Base-by-base conservation (phyloP, 2,888 invertebrate species). In the Quadriops clusia region DNA sequence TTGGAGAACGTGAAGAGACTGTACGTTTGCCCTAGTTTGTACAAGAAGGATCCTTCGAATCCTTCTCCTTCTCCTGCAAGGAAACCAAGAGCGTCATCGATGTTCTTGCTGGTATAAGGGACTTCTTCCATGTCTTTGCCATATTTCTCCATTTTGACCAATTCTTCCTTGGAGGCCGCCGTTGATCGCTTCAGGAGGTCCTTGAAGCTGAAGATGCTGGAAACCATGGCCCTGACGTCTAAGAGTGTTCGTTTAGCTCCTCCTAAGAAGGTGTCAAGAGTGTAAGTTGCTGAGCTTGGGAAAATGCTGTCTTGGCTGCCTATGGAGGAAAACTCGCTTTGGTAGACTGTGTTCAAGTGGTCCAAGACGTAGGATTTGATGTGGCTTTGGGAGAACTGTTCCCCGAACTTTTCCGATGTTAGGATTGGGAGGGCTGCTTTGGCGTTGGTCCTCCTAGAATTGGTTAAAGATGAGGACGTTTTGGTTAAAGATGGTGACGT, bases 1-100 rank as follows among this genome's bases (percentile, higher is more conserved):
- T 74, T 70, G 43, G 70, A 66, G 43, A 73, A 58, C 34, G 67
- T 54, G 31, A 65, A 62, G 44, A 64, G 66, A 38, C 64, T 56
- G 35, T 65, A 60, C 14, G 60, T 57, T 40, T 64, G 64, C 38
- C 61, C 53, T n/a, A 63, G 40, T 30, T 64, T 58, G 3, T 64
- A 36, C 33, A 60, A 56, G 23, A 73, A 24, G 6, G 33, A 34
- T 18, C 69, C 74, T 63, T 77, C 75, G 1, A 78, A 47, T 39
- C 70, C 67, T 38, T 70, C 64, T 12, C 61, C 50, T 25, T 64
- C 51, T 2, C 69, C 57, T 5, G 56, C 56, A 44, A 70, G 53
- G 38, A 78, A 65, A 34, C 72, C 69, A 23, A 80, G 56, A 42
- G 70, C 53, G 29, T 70, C 56, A 5, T 68, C 64, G 33, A 79